Conservation (phyloP, 2,797 vertebrate genomes). For the Jordanella pulchra region DNA sequence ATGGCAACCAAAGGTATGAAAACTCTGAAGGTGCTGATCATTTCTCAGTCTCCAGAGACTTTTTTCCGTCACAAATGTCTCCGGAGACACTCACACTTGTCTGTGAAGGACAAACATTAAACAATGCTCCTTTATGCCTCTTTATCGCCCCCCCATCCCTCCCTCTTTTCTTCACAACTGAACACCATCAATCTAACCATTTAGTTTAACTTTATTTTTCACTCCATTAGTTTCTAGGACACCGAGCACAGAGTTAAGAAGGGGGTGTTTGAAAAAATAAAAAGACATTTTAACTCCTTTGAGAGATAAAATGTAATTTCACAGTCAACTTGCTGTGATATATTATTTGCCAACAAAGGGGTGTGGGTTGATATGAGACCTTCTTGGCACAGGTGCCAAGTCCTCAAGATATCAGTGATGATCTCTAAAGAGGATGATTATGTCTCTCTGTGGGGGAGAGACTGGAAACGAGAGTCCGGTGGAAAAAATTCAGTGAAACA, state of each 20-base stretch:
- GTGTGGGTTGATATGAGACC: constrained; percentile 63
- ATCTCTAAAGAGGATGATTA: constrained; percentile 42
- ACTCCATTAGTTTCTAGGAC: constrained; percentile 81
- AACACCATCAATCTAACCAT: constrained; percentile 75
- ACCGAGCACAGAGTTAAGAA: constrained; percentile 40
- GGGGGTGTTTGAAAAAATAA: constrained; percentile 39
- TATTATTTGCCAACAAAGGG: constrained; percentile 78
- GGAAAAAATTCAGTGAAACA: constrained; percentile 13
- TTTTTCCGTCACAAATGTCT: constrained; percentile 29
- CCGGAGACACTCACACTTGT: constrained; percentile 20
- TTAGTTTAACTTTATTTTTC: constrained; percentile 81
- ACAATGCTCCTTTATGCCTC: constrained; percentile 64
- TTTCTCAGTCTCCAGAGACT: constrained; percentile 1
- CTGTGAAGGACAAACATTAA: constrained; percentile 73
- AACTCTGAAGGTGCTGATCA: not conserved
- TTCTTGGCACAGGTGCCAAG: constrained; percentile 63
- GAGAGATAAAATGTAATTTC: constrained; percentile 83
- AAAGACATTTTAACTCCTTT: constrained; percentile 72
- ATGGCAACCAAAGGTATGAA: constrained; percentile 39
- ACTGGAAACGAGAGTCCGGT: constrained; percentile 7
- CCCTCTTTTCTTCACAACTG: constrained; percentile 43
- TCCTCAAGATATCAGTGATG: constrained; percentile 58
- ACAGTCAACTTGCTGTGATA: constrained; percentile 83
- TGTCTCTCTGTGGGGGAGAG: constrained; percentile 11
- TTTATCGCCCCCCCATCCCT: constrained; percentile 39